Percentiles rank a stretch among this genome's conserved stretches.
These are phyloP conservation scores for Eumeta japonica DNA, from an alignment of 1,140 invertebrate genomes.

Conservation along the genomic window DNA sequence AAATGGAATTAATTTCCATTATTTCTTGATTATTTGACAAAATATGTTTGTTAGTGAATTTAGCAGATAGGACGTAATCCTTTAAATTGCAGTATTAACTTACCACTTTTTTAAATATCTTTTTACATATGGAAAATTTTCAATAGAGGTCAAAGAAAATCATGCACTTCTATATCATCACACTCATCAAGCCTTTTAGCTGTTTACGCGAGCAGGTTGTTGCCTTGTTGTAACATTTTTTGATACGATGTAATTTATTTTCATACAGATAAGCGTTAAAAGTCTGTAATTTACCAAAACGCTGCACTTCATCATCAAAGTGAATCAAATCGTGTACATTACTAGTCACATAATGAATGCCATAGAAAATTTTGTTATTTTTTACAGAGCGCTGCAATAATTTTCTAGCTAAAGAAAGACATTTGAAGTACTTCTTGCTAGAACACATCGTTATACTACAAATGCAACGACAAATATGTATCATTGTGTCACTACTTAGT, in stretches of 20 bases:
- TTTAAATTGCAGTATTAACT: neutral
- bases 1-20: slow-evolving; percentile 3
- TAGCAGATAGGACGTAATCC: neutral
- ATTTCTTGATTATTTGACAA: neutral
- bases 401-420: slow-evolving; percentile 1
- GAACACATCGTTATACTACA: slow-evolving; percentile 5
- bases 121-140: too few relatives aligned
- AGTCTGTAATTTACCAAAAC: too few relatives aligned
- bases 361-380: slow-evolving; percentile 7
- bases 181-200: neutral
- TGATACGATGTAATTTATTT: slow-evolving; percentile 8
- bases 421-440: slow-evolving; percentile 1
- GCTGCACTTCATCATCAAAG: too few relatives aligned
- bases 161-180: neutral
- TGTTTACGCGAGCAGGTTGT: slow-evolving; percentile 3
- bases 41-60: slow-evolving; percentile 2
- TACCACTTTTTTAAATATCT: neutral
- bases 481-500: slow-evolving; percentile 4
- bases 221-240: slow-evolving; percentile 7
- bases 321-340: too few relatives aligned
- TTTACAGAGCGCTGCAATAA: slow-evolving; percentile 2
- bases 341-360: neutral
- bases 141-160: too few relatives aligned
- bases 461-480: slow-evolving; percentile 1
- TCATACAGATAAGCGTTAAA: slow-evolving; percentile 8